Conservation (phyloP, 2,888 invertebrate species). For the Caenorhabditis afra region DNA sequence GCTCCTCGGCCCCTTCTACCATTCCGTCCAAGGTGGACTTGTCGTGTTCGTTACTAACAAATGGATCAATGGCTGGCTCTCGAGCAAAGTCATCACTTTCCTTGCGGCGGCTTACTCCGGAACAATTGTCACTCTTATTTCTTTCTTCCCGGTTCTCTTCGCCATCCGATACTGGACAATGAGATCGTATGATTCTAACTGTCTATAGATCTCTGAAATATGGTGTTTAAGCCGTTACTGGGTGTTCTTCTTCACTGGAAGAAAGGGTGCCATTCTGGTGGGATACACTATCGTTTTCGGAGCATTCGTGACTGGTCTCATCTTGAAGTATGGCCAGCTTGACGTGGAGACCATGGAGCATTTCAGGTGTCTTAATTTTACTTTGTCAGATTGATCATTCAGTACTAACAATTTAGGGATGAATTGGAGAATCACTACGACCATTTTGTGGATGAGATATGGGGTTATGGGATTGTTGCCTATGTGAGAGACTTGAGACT, state of each 20-base stretch:
- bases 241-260: too few relatives aligned
- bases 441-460: background rate
- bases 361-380: background rate
- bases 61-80: background rate
- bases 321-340: too few relatives aligned
- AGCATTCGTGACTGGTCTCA: too few relatives aligned
- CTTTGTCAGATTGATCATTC: too few relatives aligned
- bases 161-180: background rate
- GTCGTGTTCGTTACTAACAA: too few relatives aligned
- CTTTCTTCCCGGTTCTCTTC: conserved; percentile 11
- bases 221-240: too few relatives aligned
- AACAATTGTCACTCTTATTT: background rate
- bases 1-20: too few relatives aligned
- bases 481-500: background rate
- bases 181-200: background rate
- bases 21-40: too few relatives aligned
- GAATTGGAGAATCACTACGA: background rate
- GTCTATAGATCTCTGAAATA: too few relatives aligned
- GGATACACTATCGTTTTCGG: too few relatives aligned
- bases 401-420: background rate
- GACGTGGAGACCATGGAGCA: background rate
- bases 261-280: too few relatives aligned
- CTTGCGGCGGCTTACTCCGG: background rate
- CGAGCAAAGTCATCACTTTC: background rate
- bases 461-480: background rate